Percentiles rank a stretch among this genome's conserved stretches.
phyloP scores from a whole-genome alignment of 1,140 invertebrate genomes.

The Theocolax elegans region DNA sequence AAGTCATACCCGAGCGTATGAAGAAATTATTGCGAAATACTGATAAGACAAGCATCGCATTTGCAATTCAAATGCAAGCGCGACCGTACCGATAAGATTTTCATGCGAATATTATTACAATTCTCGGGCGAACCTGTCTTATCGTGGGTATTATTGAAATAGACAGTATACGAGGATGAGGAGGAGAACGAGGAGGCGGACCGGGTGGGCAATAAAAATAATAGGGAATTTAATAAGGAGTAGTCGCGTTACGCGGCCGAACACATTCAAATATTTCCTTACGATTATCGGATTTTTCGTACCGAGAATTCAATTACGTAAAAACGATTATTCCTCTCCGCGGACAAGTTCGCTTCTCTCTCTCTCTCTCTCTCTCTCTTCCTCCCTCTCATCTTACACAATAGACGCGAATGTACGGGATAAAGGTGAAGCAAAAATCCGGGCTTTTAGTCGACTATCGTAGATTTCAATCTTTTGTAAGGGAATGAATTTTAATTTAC shows the following conservation, averaged over 20 bases:
- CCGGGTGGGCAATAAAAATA: conserved; percentile 33
- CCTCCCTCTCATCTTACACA: neutral
- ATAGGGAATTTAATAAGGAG: conserved; percentile 31
- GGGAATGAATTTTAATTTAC: too few relatives aligned
- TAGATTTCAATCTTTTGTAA: too few relatives aligned
- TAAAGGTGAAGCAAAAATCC: neutral
- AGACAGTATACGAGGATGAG: too few relatives aligned
- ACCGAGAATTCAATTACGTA: conserved; percentile 31
- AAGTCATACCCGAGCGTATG: conserved; percentile 14
- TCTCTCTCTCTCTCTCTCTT: neutral
- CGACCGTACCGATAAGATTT: conserved; percentile 17
- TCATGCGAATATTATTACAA: conserved; percentile 31
- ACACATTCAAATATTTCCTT: conserved; percentile 33
- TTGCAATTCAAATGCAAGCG: conserved; percentile 26
- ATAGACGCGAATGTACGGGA: neutral
- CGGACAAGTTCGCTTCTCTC: neutral
- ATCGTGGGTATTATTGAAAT: conserved; percentile 11
- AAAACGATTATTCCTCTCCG: conserved; percentile 19
- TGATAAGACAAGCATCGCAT: conserved; percentile 39
- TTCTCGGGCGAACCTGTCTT: conserved; percentile 3
- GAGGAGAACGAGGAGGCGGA: neutral
- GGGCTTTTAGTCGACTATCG: too few relatives aligned
- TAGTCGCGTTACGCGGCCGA: neutral
- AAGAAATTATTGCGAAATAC: conserved; percentile 31
- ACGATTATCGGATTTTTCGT: conserved; percentile 37